These are phyloP conservation scores for Cyanoderma ruficeps DNA, from an alignment of 2,113 vertebrate genomes.

Conservation along the genomic window DNA sequence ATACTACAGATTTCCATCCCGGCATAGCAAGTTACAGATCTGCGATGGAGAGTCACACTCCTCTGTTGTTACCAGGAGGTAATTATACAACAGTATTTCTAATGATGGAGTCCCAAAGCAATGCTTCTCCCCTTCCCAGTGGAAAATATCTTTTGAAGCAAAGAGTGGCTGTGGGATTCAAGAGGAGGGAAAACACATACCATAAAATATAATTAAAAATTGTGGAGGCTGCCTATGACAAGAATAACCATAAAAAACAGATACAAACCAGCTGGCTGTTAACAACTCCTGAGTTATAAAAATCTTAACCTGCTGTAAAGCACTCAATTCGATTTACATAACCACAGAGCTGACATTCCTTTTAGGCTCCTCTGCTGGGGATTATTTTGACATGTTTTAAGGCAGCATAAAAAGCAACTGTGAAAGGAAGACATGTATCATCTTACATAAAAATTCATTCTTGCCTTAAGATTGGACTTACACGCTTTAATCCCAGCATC, in stretches of 20 bases:
- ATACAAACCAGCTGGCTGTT: conserved; percentile 88
- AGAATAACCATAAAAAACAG: conserved; percentile 88
- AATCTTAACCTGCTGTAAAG: conserved; percentile 87
- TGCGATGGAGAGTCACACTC: conserved; percentile 57
- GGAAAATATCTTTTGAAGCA: conserved; percentile 77
- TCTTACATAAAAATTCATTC: conserved; percentile 78
- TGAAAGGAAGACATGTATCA: conserved; percentile 79
- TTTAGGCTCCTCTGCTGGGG: conserved; percentile 80
- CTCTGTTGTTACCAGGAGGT: conserved; percentile 69
- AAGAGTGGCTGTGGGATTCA: conserved; percentile 78
- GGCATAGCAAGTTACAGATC: conserved; percentile 50
- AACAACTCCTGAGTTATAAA: conserved; percentile 88
- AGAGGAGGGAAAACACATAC: conserved; percentile 82
- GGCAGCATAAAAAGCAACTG: conserved; percentile 81
- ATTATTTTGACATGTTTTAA: conserved; percentile 86
- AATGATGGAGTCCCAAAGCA: conserved; percentile 68
- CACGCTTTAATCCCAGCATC: conserved; percentile 68
- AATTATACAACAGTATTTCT: conserved; percentile 75
- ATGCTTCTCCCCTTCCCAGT: conserved; percentile 72
- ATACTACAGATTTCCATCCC: conserved; percentile 27
- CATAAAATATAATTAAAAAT: conserved; percentile 90
- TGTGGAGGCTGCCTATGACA: conserved; percentile 87
- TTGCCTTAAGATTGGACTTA: conserved; percentile 70
- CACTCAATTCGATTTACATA: conserved; percentile 87
- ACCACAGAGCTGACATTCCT: conserved; percentile 82